Evolutionary conservation across 2,797 vertebrate species (phyloP), one percentile per base, ranked within the genome.

Genomic region (Hippocampus kuda): DNA sequence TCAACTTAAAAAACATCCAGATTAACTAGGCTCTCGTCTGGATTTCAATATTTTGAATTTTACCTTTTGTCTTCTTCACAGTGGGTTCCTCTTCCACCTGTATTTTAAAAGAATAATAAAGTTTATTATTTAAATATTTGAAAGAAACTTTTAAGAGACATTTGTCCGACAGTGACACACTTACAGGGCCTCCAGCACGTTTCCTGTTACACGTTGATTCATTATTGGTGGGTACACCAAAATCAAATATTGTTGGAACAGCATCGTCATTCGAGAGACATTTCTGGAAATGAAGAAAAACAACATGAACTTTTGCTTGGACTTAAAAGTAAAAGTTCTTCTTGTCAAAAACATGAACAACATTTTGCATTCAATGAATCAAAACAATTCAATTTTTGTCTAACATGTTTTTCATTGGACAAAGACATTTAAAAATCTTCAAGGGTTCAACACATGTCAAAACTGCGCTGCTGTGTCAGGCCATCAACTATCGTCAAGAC

Each of bases 201-300:
- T 99, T 99, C 84, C 95, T 92, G 70, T 90, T 94, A 78, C 88
- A 90, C 74, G 90, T 88, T 70, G 93, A 89, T 10, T 94, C 93
- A 78, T 93, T 93, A 81, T 93, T 95, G 74, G 92, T 82, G 75
- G 94, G 90, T 79, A 89, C 89, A 24, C 92, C 86, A 26, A 90
- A 90, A 80, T 98, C 94, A 88, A 99, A 99, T 90, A 97, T 93
- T 57, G 97, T 99, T 72, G 97, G 97, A 88, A 99, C 89, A 65
- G 97, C 97, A 71, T 94, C 95, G 77, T 97, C 94, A 76, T 88
- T 90, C 72, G 98, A 89, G 70, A 93, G 93, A 0, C 89, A 92
- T 82, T 88, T 93, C 96, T 98, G 87, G 62, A 89, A 79, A 72
- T 75, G 75, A 10, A 62, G 51, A 46, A 30, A 68, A 22, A 13